Evolutionary conservation across 2,888 invertebrate genomes (phyloP), one percentile per base, ranked within the genome.

Genomic region (Apamea sordens): DNA sequence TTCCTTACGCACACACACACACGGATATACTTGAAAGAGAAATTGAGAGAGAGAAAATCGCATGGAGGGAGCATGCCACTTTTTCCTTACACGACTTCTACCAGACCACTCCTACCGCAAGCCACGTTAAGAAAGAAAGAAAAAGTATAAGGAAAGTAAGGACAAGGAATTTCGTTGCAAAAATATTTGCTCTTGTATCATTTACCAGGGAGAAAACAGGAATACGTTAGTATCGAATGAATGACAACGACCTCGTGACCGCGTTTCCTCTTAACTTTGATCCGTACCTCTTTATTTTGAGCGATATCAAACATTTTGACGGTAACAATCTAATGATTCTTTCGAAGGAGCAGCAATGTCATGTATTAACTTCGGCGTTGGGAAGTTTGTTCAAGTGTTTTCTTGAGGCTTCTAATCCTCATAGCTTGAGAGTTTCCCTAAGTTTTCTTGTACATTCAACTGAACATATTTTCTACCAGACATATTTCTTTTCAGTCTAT

Each of bases 381-480:
- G 13, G 0, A 41, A 13, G 50, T 67, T 75, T 28, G 11, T 64
- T 74, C 8, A 36, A 76, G 59, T 76, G 76, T 59, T 59, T 77
- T 76, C 56, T 50, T 36, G 18, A n/a, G 65, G 65, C 56, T 76
- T 76, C 65, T 76, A 67, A 77, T 77, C 53, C 24, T 28, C 28
- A 5, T 53, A 53, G 18, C 18, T 69, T 44, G 24, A 56, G 44
- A 18, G 7, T 64, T 36, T 15, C 36, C 21, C 21, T 32, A 18
- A 18, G 21, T 21, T 64, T 32, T 32, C 47, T 53, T 65, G 18
- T 63, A 8, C 2, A 61, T 61, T 65, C 41, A 41, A 65, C 24
- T 36, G 41, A 32, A 24, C 36, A 36, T 36, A 28, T 8, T 36
- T 8, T 53, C 15, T 63, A 18, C 28, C 28, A 18, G 63, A 28